A percentile compares a stretch with the other conserved stretches of the same genome.
These are phyloP conservation scores for Drosophila paranaensis DNA, from an alignment of 2,888 invertebrate species.

Conservation along the genomic window DNA sequence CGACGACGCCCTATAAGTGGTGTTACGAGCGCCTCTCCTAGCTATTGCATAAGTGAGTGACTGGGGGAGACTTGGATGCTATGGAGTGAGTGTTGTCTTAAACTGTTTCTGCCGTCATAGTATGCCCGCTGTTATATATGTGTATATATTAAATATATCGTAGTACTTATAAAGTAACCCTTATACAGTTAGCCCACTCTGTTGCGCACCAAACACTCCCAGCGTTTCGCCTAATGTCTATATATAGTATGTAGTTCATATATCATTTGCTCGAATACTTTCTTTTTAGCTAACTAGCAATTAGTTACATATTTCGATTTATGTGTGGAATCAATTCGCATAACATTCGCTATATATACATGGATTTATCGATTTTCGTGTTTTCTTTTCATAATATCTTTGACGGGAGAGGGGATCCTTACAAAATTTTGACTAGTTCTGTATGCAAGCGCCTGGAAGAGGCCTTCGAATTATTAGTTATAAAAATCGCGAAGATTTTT, in stretches of 20 bases:
- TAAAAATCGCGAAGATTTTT: conserved; percentile 27
- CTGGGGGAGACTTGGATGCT: background rate
- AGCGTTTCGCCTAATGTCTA: conserved; percentile 37
- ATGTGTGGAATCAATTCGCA: conserved; percentile 66
- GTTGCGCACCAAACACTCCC: conserved; percentile 21
- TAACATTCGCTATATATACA: conserved; percentile 73
- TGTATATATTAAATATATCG: conserved; percentile 60
- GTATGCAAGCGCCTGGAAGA: conserved; percentile 45
- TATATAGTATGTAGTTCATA: conserved; percentile 38
- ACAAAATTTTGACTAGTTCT: conserved; percentile 74
- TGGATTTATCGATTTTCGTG: conserved; percentile 23
- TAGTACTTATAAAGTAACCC: conserved; percentile 74
- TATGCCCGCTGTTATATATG: conserved; percentile 49
- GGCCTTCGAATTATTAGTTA: conserved; percentile 37
- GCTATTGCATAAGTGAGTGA: conserved; percentile 23
- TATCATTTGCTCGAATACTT: conserved; percentile 52
- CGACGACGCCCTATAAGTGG: conserved; percentile 14
- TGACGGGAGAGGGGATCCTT: conserved; percentile 16
- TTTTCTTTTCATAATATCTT: conserved; percentile 26
- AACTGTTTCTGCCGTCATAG: conserved; percentile 10
- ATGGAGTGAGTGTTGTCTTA: conserved; percentile 16
- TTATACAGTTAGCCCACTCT: conserved; percentile 54
- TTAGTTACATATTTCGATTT: conserved; percentile 67
- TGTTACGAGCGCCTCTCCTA: conserved; percentile 23
- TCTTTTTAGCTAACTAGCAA: conserved; percentile 79